A percentile compares a stretch with the other conserved stretches of the same genome.
Conservation (phyloP, 2,888 invertebrate species). For the Homarus gammarus region DNA sequence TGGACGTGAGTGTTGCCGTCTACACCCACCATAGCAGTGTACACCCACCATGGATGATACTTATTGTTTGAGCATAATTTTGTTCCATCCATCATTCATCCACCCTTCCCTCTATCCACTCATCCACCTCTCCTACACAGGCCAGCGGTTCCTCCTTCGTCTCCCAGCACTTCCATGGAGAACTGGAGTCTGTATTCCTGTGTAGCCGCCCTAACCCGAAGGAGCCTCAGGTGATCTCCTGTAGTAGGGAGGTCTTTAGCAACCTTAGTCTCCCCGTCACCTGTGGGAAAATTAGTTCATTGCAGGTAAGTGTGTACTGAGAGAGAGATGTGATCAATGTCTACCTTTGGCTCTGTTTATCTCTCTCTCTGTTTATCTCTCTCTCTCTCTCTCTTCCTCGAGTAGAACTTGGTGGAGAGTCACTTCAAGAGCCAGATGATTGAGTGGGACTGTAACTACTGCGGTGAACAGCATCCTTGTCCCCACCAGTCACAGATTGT, state of each 20-base stretch:
- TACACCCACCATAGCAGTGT: too few relatives aligned
- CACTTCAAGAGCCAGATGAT: constrained; percentile 28
- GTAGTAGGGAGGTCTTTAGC: not conserved
- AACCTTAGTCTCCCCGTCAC: not conserved
- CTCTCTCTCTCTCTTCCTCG: not conserved
- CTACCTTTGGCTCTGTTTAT: too few relatives aligned
- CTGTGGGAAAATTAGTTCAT: too few relatives aligned
- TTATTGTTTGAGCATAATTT: too few relatives aligned
- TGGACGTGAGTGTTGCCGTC: constrained; percentile 11
- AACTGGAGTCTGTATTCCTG: not conserved
- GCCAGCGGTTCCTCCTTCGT: not conserved
- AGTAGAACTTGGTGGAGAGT: not conserved
- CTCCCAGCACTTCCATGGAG: not conserved
- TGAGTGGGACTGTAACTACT: constrained; percentile 38
- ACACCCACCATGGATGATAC: too few relatives aligned
- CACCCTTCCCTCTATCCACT: too few relatives aligned
- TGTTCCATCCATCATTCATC: too few relatives aligned
- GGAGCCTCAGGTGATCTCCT: not conserved
- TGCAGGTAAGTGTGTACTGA: too few relatives aligned
- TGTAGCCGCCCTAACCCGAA: not conserved
- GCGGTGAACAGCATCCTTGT: constrained; percentile 12
- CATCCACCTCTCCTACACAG: not conserved
- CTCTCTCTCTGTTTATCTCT: too few relatives aligned
- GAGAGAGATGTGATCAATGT: too few relatives aligned
- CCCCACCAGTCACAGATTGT: constrained; percentile 2